Evolutionary conservation across 1,140 invertebrate species (phyloP), one percentile per base, ranked within the genome.

Genomic region (Teleogryllus occipitalis): DNA sequence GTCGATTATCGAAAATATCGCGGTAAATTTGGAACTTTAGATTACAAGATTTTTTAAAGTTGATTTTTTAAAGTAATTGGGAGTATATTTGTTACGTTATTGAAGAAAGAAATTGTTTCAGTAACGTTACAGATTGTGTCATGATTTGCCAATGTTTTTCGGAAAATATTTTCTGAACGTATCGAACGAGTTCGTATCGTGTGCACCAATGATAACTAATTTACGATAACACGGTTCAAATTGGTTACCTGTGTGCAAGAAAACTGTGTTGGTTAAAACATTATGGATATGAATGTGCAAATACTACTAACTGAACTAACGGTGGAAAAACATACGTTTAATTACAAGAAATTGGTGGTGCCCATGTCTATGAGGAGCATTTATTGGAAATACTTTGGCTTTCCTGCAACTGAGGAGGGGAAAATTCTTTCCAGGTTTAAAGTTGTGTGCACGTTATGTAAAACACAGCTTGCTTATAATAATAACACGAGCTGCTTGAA

Each of bases 341-440:
- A 85, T 0, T 89, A 89, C 79, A 88, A 88, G 79, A 88, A 87
- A 80, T 82, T 90, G 8, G 88, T 90, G 10, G 89, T 90, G 12
- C 89, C 89, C 7, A 86, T 87, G 81, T 86, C 88, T 0, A 91
- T 91, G 90, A 85, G 90, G 79, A 90, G 89, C 82, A 89, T 90
- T 74, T 91, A 91, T 83, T 91, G 90, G 90, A 90, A 90, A 82
- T 90, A 89, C 83, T 91, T 90, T 84, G 90, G 90, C 18, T 91
- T 91, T 85, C 90, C 90, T 74, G 90, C 90, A 0, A 88, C 88
- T 73, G 89, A 90, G 21, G 86, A 89, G 54, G 89, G 90, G 73
- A 87, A 88, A 79, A 90, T 91, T 79, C 84, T 91, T 6, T 91
- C 90, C n/a, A 90, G 89, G 85, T 85, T 89, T 7, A 90, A 90